A percentile compares a stretch with the other conserved stretches of the same genome.
Evolutionary conservation across 2,888 invertebrate genomes (phyloP).

Genomic region (Hydrotaea diabolus): DNA sequence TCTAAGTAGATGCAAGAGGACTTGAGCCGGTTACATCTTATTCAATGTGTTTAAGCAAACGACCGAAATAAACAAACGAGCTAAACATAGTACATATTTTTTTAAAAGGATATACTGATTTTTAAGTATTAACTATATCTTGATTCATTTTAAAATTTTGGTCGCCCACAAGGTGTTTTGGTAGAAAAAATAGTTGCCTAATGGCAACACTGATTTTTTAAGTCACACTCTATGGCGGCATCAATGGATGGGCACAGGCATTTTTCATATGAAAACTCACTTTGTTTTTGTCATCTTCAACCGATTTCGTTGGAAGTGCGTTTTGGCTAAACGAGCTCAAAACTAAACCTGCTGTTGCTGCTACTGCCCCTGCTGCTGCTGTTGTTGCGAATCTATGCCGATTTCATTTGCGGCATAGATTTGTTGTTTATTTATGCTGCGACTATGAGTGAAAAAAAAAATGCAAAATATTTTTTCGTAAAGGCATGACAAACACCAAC

Average conservation of each 20-base stretch:
- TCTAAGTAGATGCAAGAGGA: too few species aligned
- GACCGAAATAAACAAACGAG: too few species aligned
- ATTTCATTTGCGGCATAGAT: background rate
- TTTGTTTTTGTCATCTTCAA: background rate
- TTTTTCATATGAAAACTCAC: background rate
- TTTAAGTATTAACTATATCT: too few species aligned
- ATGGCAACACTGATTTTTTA: background rate
- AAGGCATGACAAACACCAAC: constrained; percentile 44
- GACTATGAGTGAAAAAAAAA: background rate
- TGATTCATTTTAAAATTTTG: too few species aligned
- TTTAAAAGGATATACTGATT: too few species aligned
- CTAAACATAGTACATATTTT: too few species aligned
- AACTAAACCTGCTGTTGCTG: too few species aligned
- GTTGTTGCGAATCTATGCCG: constrained; percentile 16
- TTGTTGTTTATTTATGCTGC: constrained; percentile 15
- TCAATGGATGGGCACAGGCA: background rate
- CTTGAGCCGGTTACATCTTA: too few species aligned
- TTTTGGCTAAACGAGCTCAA: background rate
- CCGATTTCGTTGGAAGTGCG: background rate
- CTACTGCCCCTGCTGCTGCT: background rate
- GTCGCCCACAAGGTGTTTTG: too few species aligned
- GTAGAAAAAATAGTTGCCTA: too few species aligned
- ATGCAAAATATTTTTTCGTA: constrained; percentile 13
- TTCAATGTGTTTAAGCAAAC: too few species aligned
- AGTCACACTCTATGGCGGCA: too few species aligned